Base-by-base conservation (phyloP, 2,797 vertebrate species). In the Syncerus caffer region DNA sequence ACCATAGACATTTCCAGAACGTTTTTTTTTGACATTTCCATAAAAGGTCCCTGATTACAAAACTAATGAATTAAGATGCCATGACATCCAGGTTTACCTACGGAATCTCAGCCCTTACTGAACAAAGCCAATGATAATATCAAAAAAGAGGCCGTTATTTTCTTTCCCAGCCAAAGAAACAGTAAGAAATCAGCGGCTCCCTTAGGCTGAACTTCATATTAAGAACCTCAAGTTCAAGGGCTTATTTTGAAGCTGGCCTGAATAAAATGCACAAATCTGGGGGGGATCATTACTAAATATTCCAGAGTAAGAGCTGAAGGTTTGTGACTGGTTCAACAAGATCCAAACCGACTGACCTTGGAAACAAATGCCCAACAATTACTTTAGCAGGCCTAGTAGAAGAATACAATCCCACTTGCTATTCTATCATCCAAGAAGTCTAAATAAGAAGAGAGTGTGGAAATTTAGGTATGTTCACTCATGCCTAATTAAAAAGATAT, bases 131-230 rank as follows among this genome's bases (percentile, higher is more conserved):
- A 87, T 16, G 67, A 84, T 21, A n/a, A 83, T 5, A 45, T 67
- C 60, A 92, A 76, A 85, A 88, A 60, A 12, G 50, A 96, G n/a
- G 82, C 64, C 9, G 5, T 42, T 29, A 29, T 60, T 67, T 78
- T 97, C 94, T 87, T 92, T 84, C 42, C 47, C 62, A 57, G 55
- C 47, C 95, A 82, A 96, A 57, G 58, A 74, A 71, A 93, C 9
- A 79, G 19, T 38, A 79, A 91, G 47, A 86, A 85, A 78, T 71
- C 60, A 92, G 62, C 14, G 58, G 74, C 53, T 89, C 50, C 88
- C 29, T 62, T 10, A 71, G 60, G 82, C 51, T n/a, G 51, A 88
- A 83, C 76, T 96, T 96, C 60, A 83, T 50, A n/a, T 50, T 50
- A 83, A 96, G 87, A 76, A 85, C 64, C 57, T 97, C 34, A 83